These are phyloP conservation scores for Campylomormyrus tamandua DNA, from an alignment of 2,113 vertebrate species.

Conservation along the genomic window DNA sequence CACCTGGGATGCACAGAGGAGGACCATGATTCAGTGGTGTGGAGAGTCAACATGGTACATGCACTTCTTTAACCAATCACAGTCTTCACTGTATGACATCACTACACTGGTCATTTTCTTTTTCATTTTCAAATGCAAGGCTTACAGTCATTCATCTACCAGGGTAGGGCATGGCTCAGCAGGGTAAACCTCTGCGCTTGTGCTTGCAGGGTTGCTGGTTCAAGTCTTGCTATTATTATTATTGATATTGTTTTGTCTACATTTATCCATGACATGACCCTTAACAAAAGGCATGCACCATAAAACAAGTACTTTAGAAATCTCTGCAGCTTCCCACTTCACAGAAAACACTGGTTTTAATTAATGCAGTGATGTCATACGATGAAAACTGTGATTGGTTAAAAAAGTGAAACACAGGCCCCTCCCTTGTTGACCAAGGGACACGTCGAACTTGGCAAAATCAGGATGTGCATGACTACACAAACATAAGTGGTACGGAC, in stretches of 20 bases:
- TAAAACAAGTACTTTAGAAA: not conserved
- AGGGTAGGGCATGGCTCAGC: not conserved
- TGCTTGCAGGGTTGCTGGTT: not conserved
- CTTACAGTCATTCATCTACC: not conserved
- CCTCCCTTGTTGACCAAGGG: not conserved
- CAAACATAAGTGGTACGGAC: not conserved
- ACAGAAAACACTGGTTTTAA: not conserved
- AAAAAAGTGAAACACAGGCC: not conserved
- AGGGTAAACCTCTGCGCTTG: not conserved
- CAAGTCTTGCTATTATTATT: not conserved
- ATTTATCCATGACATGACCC: not conserved
- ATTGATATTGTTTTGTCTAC: not conserved
- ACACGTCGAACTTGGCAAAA: not conserved
- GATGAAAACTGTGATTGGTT: not conserved
- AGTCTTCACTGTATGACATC: not conserved
- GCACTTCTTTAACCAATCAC: not conserved
- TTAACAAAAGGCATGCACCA: not conserved
- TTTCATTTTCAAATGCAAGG: not conserved
- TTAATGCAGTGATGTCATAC: not conserved
- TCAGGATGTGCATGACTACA: not conserved
- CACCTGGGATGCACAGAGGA: conserved; percentile 54
- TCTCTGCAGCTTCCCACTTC: not conserved
- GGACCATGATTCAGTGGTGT: not conserved
- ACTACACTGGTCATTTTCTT: not conserved
- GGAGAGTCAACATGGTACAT: not conserved